Percentiles rank a stretch among this genome's conserved stretches.
Conservation (phyloP, 2,888 invertebrate species). For the Thelaira solivaga region DNA sequence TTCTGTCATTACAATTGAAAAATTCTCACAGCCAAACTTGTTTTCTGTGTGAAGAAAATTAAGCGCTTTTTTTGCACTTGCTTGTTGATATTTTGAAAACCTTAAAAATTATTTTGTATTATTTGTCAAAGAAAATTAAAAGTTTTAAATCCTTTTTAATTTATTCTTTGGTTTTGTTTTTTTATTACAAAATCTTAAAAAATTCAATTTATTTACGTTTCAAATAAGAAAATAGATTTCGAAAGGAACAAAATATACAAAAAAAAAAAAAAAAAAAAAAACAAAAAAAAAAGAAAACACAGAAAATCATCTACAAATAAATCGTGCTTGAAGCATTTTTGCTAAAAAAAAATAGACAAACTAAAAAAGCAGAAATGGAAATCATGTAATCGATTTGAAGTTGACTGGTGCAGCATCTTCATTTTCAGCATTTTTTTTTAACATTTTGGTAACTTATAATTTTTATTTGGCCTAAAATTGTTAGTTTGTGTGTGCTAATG, state of each 20-base stretch:
- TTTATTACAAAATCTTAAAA: too few relatives aligned
- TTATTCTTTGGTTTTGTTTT: too few relatives aligned
- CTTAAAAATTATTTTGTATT: too few relatives aligned
- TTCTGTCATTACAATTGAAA: too few relatives aligned
- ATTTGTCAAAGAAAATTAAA: too few relatives aligned
- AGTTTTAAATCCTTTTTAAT: too few relatives aligned
- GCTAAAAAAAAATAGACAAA: slow-evolving; percentile 2
- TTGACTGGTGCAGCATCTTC: slow-evolving; percentile 49
- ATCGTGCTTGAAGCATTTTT: slow-evolving; percentile 50
- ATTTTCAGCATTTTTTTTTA: slow-evolving; percentile 21
- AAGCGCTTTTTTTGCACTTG: too few relatives aligned
- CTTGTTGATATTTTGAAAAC: too few relatives aligned
- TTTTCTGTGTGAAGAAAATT: too few relatives aligned
- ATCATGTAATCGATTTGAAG: slow-evolving; percentile 59
- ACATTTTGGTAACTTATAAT: slow-evolving; percentile 49
- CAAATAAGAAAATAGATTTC: too few relatives aligned
- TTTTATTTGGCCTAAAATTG: slow-evolving; percentile 16
- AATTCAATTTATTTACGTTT: too few relatives aligned
- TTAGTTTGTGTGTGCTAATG: slow-evolving; percentile 41
- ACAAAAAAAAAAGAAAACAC: background rate
- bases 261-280: background rate
- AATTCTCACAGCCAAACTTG: too few relatives aligned
- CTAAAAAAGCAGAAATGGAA: slow-evolving; percentile 16
- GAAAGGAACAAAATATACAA: background rate
- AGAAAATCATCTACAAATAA: slow-evolving; percentile 19